A percentile compares a stretch with the other conserved stretches of the same genome.
Conservation (phyloP, 2,797 vertebrate species). For the Netta rufina region DNA sequence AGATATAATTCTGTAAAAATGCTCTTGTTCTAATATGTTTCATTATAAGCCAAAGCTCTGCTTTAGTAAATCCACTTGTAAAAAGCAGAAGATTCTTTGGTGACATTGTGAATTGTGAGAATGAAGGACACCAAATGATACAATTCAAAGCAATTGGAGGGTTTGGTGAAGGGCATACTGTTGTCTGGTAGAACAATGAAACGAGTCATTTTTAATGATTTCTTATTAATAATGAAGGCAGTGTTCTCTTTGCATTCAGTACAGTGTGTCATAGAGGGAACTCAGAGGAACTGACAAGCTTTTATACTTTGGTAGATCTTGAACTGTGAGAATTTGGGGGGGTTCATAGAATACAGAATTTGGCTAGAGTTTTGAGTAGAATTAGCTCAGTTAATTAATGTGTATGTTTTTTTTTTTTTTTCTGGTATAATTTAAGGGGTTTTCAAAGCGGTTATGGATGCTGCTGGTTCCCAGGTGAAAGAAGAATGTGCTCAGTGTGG, state of each 20-base stretch:
- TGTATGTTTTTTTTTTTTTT: not conserved
- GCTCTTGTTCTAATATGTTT: not conserved
- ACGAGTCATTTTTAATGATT: not conserved
- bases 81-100: not conserved
- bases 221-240: not conserved
- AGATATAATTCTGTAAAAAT: not conserved
- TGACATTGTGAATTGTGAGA: not conserved
- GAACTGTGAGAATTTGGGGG: not conserved
- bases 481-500: slow-evolving; percentile 77
- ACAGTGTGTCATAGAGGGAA: not conserved
- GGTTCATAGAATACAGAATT: not conserved
- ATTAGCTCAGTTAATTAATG: not conserved
- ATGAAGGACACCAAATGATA: not conserved
- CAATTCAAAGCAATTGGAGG: not conserved
- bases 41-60: not conserved
- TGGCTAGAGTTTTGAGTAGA: not conserved
- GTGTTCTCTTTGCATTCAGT: not conserved
- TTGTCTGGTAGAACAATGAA: not conserved
- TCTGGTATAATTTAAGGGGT: slow-evolving; percentile 81
- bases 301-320: not conserved
- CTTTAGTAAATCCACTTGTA: not conserved
- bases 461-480: slow-evolving; percentile 82
- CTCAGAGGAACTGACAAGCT: not conserved
- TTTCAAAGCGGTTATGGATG: slow-evolving; percentile 87
- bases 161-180: not conserved